A percentile compares a stretch with the other conserved stretches of the same genome.
Evolutionary conservation across 2,797 vertebrate genomes (phyloP).

Genomic region (Takifugu ocellatus): DNA sequence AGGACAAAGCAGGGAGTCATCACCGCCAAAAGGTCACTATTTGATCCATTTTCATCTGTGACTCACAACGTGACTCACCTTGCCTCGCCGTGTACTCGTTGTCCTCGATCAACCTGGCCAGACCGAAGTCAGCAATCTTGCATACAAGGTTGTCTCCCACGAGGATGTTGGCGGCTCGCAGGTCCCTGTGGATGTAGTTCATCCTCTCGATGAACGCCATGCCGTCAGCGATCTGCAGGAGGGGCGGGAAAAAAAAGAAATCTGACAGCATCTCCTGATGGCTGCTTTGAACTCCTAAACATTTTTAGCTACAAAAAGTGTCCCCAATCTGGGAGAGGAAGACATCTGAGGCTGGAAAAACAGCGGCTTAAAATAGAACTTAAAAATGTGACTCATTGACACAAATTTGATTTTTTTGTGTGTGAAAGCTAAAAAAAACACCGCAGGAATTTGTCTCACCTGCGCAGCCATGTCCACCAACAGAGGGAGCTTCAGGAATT

Average conservation of each 20-base stretch:
- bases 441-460: conserved; percentile 65
- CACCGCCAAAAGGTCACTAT: conserved; percentile 26
- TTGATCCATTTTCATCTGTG: conserved; percentile 20
- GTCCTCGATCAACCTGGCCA: conserved; percentile 96
- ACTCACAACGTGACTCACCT: conserved; percentile 68
- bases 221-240: conserved; percentile 86
- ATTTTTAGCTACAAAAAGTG: conserved; percentile 36
- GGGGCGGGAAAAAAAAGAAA: neutral
- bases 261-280: conserved; percentile 13
- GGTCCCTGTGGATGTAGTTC: conserved; percentile 98
- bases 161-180: conserved; percentile 93
- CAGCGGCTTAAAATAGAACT: conserved; percentile 44
- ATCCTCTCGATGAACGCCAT: conserved; percentile 99
- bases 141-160: conserved; percentile 94
- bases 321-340: conserved; percentile 18
- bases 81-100: conserved; percentile 97
- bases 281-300: conserved; percentile 4
- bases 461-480: conserved; percentile 97
- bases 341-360: conserved; percentile 12
- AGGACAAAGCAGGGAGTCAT: conserved; percentile 25
- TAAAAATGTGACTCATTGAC: conserved; percentile 7
- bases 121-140: conserved; percentile 95
- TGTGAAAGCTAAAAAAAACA: neutral
- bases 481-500: conserved; percentile 89
- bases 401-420: neutral